phyloP scores from a whole-genome alignment of 2,113 vertebrate genomes.

The Paracanthobrama guichenoti region DNA sequence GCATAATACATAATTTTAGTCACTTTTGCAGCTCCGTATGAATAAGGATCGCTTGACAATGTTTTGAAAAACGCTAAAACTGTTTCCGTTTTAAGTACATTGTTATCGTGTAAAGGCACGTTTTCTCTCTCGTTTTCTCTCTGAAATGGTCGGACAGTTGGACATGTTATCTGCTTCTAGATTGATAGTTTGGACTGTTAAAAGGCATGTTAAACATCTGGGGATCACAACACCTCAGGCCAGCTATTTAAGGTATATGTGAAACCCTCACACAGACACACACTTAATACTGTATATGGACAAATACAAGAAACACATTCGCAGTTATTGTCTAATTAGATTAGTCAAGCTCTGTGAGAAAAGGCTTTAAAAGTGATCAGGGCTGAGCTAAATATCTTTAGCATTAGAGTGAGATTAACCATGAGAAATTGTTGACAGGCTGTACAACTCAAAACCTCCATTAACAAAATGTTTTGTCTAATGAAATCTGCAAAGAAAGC shows the following conservation, averaged over 20 bases:
- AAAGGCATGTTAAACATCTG: slow-evolving; percentile 60
- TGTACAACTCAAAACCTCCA: slow-evolving; percentile 7
- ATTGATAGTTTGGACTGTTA: slow-evolving; percentile 60
- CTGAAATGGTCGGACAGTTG: slow-evolving; percentile 26
- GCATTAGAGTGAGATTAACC: background rate
- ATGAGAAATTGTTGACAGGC: slow-evolving; percentile 1
- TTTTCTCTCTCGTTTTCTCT: background rate
- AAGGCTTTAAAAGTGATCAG: slow-evolving; percentile 3
- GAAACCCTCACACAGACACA: slow-evolving; percentile 34
- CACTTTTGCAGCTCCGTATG: too few relatives aligned
- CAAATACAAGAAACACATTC: background rate
- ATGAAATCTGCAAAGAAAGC: slow-evolving; percentile 24
- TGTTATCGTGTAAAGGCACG: background rate
- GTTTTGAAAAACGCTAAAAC: too few relatives aligned
- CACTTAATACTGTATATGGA: background rate
- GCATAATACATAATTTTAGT: too few relatives aligned
- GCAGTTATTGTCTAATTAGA: slow-evolving; percentile 3
- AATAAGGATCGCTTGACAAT: too few relatives aligned
- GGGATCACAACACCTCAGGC: slow-evolving; percentile 45
- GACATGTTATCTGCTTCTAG: slow-evolving; percentile 44
- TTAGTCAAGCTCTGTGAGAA: slow-evolving; percentile 13
- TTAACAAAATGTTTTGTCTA: slow-evolving; percentile 23
- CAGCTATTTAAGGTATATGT: slow-evolving; percentile 25
- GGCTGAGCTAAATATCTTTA: slow-evolving; percentile 2
- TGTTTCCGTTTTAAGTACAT: too few relatives aligned